A percentile compares a stretch with the other conserved stretches of the same genome.
Evolutionary conservation across 2,113 vertebrate genomes (phyloP).

Genomic region (Theristicus caerulescens): DNA sequence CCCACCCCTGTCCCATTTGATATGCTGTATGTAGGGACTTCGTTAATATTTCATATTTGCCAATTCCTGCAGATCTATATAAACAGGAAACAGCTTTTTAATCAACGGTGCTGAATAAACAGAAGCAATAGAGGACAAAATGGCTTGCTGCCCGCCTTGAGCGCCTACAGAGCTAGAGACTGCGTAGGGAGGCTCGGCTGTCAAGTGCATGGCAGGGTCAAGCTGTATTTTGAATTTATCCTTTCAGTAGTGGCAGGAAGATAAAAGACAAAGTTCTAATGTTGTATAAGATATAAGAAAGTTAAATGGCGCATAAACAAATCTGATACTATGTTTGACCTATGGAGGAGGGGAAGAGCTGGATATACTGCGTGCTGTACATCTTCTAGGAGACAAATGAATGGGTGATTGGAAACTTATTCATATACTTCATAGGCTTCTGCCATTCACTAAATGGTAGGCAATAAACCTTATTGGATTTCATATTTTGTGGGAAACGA

Average conservation of each 20-base stretch:
- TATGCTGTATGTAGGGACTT: background rate
- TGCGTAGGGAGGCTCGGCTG: background rate
- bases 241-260: background rate
- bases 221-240: background rate
- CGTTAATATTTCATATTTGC: background rate
- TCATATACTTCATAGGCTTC: conserved; percentile 17
- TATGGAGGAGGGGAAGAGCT: background rate
- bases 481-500: conserved; percentile 54
- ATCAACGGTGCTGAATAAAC: background rate
- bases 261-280: background rate
- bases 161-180: background rate
- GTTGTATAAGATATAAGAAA: background rate
- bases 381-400: conserved; percentile 23
- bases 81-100: background rate
- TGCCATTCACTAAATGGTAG: conserved; percentile 45
- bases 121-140: background rate
- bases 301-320: conserved; percentile 30
- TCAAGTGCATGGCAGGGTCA: background rate
- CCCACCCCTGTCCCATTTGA: background rate
- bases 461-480: conserved; percentile 69
- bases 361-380: background rate
- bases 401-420: conserved; percentile 23
- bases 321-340: background rate
- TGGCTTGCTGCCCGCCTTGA: background rate
- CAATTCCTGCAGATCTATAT: background rate